Percentiles rank a stretch among this genome's conserved stretches.
Evolutionary conservation across 2,797 vertebrate species (phyloP).

Genomic region (Vireo griseus): DNA sequence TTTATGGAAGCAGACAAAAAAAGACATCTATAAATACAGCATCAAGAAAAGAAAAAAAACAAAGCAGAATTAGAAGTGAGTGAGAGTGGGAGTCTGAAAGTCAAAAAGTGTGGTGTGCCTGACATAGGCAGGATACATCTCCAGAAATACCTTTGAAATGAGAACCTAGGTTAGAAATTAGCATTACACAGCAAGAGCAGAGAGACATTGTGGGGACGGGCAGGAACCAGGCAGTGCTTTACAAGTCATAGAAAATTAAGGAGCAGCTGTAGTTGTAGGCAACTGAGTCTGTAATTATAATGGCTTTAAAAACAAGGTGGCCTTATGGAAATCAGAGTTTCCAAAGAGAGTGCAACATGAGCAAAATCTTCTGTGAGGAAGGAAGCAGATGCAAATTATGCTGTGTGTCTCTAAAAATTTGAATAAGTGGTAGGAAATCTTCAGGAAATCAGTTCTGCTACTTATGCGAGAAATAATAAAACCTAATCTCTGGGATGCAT

Average conservation of each 20-base stretch:
- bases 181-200: not conserved
- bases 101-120: not conserved
- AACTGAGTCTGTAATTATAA: not conserved
- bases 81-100: not conserved
- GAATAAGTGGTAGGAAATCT: not conserved
- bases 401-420: not conserved
- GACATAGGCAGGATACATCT: not conserved
- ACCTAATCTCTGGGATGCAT: not conserved
- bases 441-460: not conserved
- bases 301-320: not conserved
- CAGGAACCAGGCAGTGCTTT: not conserved
- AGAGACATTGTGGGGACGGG: not conserved
- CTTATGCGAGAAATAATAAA: not conserved
- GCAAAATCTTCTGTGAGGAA: not conserved
- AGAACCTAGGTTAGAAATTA: not conserved
- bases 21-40: not conserved
- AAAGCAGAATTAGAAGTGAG: not conserved
- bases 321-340: not conserved
- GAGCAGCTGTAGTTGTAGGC: not conserved
- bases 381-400: not conserved
- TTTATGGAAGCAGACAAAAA: not conserved
- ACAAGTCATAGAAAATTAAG: not conserved
- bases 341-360: not conserved
- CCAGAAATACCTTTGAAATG: slow-evolving; percentile 17
- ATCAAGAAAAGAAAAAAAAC: not conserved